phyloP scores from a whole-genome alignment of 2,888 invertebrate species.

The Caenorhabditis plicata region DNA sequence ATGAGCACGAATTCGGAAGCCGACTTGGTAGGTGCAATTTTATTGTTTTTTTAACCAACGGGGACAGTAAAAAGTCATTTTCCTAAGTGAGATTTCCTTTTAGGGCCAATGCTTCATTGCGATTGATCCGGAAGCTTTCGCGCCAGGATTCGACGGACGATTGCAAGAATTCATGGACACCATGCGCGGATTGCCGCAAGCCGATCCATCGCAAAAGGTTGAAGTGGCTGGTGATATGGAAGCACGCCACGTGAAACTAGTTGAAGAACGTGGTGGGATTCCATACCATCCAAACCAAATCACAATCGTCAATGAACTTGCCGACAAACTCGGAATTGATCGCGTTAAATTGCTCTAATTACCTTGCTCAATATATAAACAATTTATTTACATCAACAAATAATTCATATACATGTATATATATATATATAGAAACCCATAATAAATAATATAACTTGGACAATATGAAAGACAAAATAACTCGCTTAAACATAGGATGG shows the following conservation, averaged over 20 bases:
- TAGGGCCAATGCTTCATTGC: slow-evolving; percentile 62
- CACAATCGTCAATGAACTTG: slow-evolving; percentile 43
- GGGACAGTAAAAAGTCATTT: too few relatives aligned
- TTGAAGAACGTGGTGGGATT: slow-evolving; percentile 56
- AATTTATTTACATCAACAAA: too few relatives aligned
- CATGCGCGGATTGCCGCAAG: slow-evolving; percentile 48
- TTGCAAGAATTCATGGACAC: slow-evolving; percentile 58
- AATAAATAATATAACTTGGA: too few relatives aligned
- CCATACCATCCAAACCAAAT: slow-evolving; percentile 62
- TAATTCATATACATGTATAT: too few relatives aligned
- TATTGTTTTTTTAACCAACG: slow-evolving; percentile 60
- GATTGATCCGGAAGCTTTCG: slow-evolving; percentile 58
- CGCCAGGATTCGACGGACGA: slow-evolving; percentile 55
- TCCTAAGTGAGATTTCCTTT: too few relatives aligned
- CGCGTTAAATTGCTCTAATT: slow-evolving; percentile 15
- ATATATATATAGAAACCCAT: too few relatives aligned
- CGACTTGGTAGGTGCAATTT: slow-evolving; percentile 53
- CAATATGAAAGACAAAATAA: too few relatives aligned
- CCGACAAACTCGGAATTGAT: slow-evolving; percentile 37
- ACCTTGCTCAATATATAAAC: too few relatives aligned
- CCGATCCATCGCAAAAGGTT: slow-evolving; percentile 36
- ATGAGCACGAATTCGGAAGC: slow-evolving; percentile 73
- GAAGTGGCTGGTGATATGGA: slow-evolving; percentile 61
- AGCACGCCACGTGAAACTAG: slow-evolving; percentile 45
- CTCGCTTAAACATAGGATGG: slow-evolving; percentile 24